These are phyloP conservation scores for Ochotona curzoniae DNA, from an alignment of 2,113 vertebrate species.

Conservation along the genomic window DNA sequence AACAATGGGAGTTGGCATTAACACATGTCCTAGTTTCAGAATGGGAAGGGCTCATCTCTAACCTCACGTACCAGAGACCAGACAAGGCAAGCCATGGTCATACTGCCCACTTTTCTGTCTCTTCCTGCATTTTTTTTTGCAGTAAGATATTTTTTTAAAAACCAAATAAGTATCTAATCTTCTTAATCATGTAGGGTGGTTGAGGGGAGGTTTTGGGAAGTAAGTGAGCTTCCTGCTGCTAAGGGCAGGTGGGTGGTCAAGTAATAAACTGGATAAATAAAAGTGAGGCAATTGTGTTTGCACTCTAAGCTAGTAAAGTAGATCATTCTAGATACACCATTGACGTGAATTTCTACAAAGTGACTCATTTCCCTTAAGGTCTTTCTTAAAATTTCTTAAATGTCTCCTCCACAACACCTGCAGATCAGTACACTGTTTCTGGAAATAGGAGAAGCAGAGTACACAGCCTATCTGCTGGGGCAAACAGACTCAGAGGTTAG, in stretches of 20 bases:
- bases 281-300: slow-evolving; percentile 11
- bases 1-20: neutral
- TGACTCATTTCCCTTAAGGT: slow-evolving; percentile 49
- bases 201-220: neutral
- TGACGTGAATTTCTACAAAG: slow-evolving; percentile 24
- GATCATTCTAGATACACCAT: neutral
- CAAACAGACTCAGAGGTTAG: neutral
- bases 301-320: neutral
- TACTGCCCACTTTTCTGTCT: neutral
- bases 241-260: neutral
- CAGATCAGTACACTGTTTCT: neutral
- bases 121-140: neutral
- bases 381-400: slow-evolving; percentile 19
- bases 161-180: neutral
- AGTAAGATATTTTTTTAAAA: neutral
- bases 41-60: neutral
- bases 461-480: neutral
- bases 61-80: neutral
- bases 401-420: slow-evolving; percentile 27
- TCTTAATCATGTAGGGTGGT: neutral
- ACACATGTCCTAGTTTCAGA: neutral
- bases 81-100: neutral
- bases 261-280: slow-evolving; percentile 13
- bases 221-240: slow-evolving; percentile 15
- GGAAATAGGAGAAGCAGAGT: slow-evolving; percentile 22